phyloP scores from a whole-genome alignment of 35 echinoderm and acorn worm species.

The Ophioderma brevispina region DNA sequence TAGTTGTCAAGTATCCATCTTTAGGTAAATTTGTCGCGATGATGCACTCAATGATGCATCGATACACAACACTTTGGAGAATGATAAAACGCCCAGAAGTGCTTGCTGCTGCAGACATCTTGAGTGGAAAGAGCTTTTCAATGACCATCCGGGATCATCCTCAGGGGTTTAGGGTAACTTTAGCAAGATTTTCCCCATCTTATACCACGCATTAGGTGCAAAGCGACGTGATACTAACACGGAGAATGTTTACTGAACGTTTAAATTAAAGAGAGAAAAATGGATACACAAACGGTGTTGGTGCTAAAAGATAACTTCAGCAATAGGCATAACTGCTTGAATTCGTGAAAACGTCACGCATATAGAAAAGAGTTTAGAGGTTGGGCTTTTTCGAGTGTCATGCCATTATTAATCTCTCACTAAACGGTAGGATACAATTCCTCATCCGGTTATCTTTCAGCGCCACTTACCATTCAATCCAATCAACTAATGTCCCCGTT shows the following conservation, averaged over 20 bases:
- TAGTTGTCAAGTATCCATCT: background rate
- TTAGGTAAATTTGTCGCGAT: background rate
- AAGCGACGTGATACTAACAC: background rate
- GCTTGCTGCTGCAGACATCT: background rate
- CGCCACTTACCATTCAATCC: background rate
- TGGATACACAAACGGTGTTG: background rate
- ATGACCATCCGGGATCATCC: background rate
- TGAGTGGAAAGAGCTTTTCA: background rate
- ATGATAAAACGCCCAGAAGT: too few relatives aligned
- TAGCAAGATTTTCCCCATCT: background rate
- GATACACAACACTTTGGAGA: background rate
- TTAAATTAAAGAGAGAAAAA: conserved; percentile 6
- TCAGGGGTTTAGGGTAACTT: background rate
- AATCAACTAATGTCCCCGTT: conserved; percentile 1
- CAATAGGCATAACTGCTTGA: background rate
- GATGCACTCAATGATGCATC: background rate
- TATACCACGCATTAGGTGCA: background rate
- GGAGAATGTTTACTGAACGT: background rate
- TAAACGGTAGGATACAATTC: background rate
- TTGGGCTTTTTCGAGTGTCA: background rate
- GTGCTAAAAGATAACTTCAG: background rate
- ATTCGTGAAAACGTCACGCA: background rate
- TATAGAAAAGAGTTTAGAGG: background rate
- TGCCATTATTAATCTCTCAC: background rate
- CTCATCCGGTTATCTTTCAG: background rate